Percentiles rank a stretch among this genome's conserved stretches.
Evolutionary conservation across 1,140 invertebrate genomes (phyloP).

Genomic region (Hypsibius dujardini): DNA sequence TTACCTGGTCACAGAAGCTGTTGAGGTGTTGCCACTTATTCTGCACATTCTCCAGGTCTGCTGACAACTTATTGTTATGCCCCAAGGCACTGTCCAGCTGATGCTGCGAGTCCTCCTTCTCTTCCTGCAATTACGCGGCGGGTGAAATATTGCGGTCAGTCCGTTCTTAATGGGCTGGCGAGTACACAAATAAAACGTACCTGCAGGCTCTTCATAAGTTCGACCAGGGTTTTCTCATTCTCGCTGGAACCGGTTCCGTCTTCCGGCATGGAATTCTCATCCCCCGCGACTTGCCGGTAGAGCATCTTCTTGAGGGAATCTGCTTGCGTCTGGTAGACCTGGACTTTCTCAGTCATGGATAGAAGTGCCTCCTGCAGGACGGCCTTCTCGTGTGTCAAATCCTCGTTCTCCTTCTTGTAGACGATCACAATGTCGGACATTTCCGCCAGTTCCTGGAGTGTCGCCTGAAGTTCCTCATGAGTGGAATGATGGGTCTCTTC

Average conservation of each 20-base stretch:
- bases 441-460: slow-evolving; percentile 73
- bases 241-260: slow-evolving; percentile 31
- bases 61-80: too few relatives aligned
- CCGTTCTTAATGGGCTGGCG: too few relatives aligned
- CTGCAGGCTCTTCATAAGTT: slow-evolving; percentile 52
- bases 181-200: too few relatives aligned
- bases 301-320: slow-evolving; percentile 52
- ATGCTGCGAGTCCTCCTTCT: too few relatives aligned
- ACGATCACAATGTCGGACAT: slow-evolving; percentile 62
- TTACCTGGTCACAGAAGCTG: slow-evolving; percentile 50
- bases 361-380: too few relatives aligned
- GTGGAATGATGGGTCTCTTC: too few relatives aligned
- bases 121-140: slow-evolving; percentile 61
- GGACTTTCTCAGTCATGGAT: slow-evolving; percentile 33
- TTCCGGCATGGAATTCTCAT: slow-evolving; percentile 37
- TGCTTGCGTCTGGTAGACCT: slow-evolving; percentile 33
- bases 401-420: slow-evolving; percentile 66
- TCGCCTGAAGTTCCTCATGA: slow-evolving; percentile 86
- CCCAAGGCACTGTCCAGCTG: too few relatives aligned
- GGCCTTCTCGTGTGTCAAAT: slow-evolving; percentile 64
- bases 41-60: slow-evolving; percentile 59
- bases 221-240: slow-evolving; percentile 67
- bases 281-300: slow-evolving; percentile 40
- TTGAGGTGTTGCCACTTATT: slow-evolving; percentile 58
- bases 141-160: too few relatives aligned